A percentile compares a stretch with the other conserved stretches of the same genome.
Conservation (phyloP, 2,888 invertebrate species). For the Pegoplata infirma region DNA sequence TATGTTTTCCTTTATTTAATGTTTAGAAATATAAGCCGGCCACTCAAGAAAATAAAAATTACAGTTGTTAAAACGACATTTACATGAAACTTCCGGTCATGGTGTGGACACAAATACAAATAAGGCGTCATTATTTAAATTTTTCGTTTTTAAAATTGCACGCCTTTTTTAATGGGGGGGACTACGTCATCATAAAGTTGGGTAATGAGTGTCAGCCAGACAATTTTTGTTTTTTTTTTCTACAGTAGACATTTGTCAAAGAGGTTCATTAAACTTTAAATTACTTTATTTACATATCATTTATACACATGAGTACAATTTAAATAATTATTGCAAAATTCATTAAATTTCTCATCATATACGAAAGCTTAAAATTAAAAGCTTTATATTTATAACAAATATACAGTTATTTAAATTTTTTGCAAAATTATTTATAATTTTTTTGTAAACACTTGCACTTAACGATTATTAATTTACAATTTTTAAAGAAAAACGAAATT, state of each 20-base stretch:
- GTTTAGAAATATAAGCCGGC: constrained; percentile 1
- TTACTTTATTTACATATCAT: constrained; percentile 4
- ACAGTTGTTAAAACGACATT: constrained; percentile 10
- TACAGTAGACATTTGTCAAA: neutral
- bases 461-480: neutral
- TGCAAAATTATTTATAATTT: neutral
- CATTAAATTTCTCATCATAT: neutral
- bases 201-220: neutral
- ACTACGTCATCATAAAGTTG: constrained; percentile 3
- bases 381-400: constrained; percentile 12
- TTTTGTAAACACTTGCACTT: constrained; percentile 11
- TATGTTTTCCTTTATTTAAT: neutral
- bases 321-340: constrained; percentile 12
- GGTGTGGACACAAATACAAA: constrained; percentile 10
- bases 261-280: constrained; percentile 55
- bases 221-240: neutral
- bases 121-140: constrained; percentile 1
- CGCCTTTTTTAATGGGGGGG: constrained; percentile 9
- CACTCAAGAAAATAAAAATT: neutral
- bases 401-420: neutral
- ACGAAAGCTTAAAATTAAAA: constrained; percentile 25
- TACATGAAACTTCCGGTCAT: constrained; percentile 14
- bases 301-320: neutral
- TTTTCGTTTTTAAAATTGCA: neutral
- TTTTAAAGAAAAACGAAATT: constrained; percentile 26